Conservation (phyloP, 2,797 vertebrate species). For the Pangasius mekongensis region DNA sequence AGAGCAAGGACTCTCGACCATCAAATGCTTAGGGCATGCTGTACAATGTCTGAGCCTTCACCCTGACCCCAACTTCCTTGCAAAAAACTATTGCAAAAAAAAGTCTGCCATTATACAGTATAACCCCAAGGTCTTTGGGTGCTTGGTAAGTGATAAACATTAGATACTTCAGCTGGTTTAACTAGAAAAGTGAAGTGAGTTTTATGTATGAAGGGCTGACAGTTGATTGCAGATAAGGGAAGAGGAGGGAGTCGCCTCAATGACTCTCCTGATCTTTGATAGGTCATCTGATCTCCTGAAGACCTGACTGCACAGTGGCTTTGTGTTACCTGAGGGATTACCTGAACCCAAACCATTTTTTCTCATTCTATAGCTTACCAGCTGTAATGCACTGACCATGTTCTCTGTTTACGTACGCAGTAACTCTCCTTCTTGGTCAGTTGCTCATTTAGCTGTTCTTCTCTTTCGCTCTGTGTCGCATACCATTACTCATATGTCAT, state of each 20-base stretch:
- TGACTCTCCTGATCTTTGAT: constrained; percentile 80
- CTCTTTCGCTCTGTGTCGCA: not conserved
- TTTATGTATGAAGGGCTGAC: constrained; percentile 60
- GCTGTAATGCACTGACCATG: not conserved
- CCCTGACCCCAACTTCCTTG: not conserved
- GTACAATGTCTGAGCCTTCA: not conserved
- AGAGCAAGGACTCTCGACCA: not conserved
- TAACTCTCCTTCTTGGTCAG: constrained; percentile 14
- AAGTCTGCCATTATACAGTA: not conserved
- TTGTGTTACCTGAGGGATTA: constrained; percentile 78
- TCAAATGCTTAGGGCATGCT: not conserved
- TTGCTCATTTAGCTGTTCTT: constrained; percentile 2
- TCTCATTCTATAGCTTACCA: constrained; percentile 37
- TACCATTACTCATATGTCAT: constrained; percentile 8
- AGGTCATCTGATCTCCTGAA: constrained; percentile 79
- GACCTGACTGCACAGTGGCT: constrained; percentile 60
- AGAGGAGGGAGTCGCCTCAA: constrained; percentile 70
- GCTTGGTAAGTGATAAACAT: constrained; percentile 3
- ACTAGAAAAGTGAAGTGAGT: constrained; percentile 52
- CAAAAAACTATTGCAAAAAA: not conserved
- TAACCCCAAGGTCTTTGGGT: not conserved
- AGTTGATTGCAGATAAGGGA: constrained; percentile 65
- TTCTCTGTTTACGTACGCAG: constrained; percentile 26
- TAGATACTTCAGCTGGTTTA: not conserved
- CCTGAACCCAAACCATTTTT: constrained; percentile 65